Percentiles rank a stretch among this genome's conserved stretches.
Conservation (phyloP, 2,888 invertebrate genomes). For the Dusona sp. region DNA sequence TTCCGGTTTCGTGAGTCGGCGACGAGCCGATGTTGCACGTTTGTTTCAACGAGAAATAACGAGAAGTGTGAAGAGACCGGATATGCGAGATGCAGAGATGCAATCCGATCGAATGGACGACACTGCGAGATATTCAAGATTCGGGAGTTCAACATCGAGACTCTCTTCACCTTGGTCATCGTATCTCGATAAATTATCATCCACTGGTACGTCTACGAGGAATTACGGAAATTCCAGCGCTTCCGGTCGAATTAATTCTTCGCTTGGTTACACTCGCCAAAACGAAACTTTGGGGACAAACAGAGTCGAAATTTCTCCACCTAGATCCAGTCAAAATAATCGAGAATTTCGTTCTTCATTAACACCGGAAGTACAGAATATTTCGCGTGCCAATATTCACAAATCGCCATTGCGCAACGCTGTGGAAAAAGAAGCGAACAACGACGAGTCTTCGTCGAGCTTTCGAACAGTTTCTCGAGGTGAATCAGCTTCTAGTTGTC, state of each 20-base stretch:
- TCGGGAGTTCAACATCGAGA: slow-evolving; percentile 86
- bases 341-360: slow-evolving; percentile 29
- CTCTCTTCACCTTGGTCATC: slow-evolving; percentile 88
- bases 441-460: slow-evolving; percentile 51
- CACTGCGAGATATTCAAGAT: slow-evolving; percentile 88
- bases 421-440: slow-evolving; percentile 53
- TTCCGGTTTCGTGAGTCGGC: slow-evolving; percentile 87
- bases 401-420: slow-evolving; percentile 47
- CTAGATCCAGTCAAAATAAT: slow-evolving; percentile 9
- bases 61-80: slow-evolving; percentile 85
- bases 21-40: slow-evolving; percentile 90
- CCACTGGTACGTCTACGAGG: slow-evolving; percentile 70
- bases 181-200: slow-evolving; percentile 85
- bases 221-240: slow-evolving; percentile 68
- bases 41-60: slow-evolving; percentile 90
- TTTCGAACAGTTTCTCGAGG: slow-evolving; percentile 33
- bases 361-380: slow-evolving; percentile 51
- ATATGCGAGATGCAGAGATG: slow-evolving; percentile 89
- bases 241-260: slow-evolving; percentile 76
- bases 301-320: slow-evolving; percentile 43
- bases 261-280: slow-evolving; percentile 78
- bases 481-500: slow-evolving; percentile 25
- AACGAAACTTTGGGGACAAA: slow-evolving; percentile 70
- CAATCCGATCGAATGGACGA: slow-evolving; percentile 91
- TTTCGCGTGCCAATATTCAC: slow-evolving; percentile 45